These are phyloP conservation scores for Drusus annulatus DNA, from an alignment of 1,140 invertebrate species.

Conservation along the genomic window DNA sequence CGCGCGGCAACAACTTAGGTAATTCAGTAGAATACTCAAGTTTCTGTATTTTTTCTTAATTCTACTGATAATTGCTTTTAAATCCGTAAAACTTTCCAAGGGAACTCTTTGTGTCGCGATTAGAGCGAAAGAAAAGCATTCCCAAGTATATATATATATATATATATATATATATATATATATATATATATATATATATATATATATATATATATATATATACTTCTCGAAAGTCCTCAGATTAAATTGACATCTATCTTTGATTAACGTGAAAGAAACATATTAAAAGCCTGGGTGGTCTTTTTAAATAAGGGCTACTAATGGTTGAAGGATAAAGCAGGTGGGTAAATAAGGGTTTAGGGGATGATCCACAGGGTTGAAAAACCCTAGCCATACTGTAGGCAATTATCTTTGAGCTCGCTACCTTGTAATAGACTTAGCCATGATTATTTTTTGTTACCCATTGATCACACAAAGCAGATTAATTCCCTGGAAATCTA, in stretches of 20 bases:
- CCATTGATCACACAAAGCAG: background rate
- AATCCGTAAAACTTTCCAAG: no score
- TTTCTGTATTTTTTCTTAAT: no score
- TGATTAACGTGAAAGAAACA: background rate
- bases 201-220: no score
- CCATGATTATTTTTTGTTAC: background rate
- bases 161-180: no score
- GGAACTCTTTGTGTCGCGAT: no score
- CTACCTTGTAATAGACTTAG: background rate
- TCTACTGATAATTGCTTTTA: no score
- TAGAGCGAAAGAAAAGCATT: no score
- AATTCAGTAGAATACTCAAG: no score
- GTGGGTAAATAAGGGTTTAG: conserved; percentile 3
- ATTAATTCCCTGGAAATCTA: conserved; percentile 4
- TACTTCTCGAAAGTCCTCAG: no score
- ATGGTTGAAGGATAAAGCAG: background rate
- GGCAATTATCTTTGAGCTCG: background rate
- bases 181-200: no score
- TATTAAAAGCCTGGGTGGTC: background rate
- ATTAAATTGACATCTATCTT: background rate
- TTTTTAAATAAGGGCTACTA: background rate
- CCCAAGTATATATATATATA: no score
- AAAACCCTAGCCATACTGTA: background rate
- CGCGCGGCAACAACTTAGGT: no score
- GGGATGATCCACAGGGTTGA: background rate